phyloP scores from a whole-genome alignment of 2,113 vertebrate species.

The Serinus canaria region DNA sequence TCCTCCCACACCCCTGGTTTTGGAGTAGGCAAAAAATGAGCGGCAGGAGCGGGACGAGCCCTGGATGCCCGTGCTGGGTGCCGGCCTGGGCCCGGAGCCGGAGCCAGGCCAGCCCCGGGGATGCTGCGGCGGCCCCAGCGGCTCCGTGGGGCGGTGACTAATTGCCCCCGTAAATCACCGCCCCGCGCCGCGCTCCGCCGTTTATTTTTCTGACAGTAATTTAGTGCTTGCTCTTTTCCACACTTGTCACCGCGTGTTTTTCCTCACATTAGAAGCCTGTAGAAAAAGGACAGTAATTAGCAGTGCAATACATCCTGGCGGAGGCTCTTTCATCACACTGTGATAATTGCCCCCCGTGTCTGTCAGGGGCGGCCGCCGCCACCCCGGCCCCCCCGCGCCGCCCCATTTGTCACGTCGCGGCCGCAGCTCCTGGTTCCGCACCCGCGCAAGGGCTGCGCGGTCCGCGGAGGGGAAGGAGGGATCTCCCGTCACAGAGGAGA shows the following conservation, averaged over 20 bases:
- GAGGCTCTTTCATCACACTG: slow-evolving; percentile 97
- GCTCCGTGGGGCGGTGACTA: slow-evolving; percentile 94
- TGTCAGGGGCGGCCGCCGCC: slow-evolving; percentile 92
- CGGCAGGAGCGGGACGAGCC: not conserved
- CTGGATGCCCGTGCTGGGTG: not conserved
- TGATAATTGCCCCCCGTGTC: slow-evolving; percentile 99
- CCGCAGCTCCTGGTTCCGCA: slow-evolving; percentile 51
- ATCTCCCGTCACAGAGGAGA: slow-evolving; percentile 57
- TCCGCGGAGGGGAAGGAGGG: slow-evolving; percentile 53
- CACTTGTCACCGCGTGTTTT: slow-evolving; percentile 99
- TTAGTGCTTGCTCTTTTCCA: slow-evolving; percentile 99
- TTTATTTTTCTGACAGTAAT: slow-evolving; percentile 99
- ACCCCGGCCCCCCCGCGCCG: slow-evolving; percentile 73
- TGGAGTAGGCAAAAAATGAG: not conserved
- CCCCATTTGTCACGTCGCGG: slow-evolving; percentile 89
- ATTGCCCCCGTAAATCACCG: slow-evolving; percentile 99
- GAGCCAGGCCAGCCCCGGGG: not conserved
- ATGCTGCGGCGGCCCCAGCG: slow-evolving; percentile 57
- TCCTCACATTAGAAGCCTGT: slow-evolving; percentile 98
- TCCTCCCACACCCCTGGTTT: not conserved
- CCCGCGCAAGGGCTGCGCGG: slow-evolving; percentile 37
- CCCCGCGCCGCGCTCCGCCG: slow-evolving; percentile 84
- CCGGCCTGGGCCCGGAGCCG: not conserved
- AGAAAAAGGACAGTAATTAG: slow-evolving; percentile 99
- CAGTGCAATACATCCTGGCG: slow-evolving; percentile 85